Evolutionary conservation across 2,888 invertebrate species (phyloP).

Genomic region (Scaptomyza flava): DNA sequence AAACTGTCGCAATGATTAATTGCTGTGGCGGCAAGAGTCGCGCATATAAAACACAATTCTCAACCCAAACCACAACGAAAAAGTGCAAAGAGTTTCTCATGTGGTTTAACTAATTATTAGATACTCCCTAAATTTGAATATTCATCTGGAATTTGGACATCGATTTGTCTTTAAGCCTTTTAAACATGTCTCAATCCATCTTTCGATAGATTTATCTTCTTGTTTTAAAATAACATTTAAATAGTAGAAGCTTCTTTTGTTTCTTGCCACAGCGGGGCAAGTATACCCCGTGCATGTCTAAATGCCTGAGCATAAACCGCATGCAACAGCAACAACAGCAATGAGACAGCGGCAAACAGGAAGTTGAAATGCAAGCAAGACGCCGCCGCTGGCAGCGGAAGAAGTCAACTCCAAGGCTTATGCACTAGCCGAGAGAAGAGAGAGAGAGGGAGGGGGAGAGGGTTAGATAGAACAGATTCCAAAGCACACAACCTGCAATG

Average conservation of each 20-base stretch:
- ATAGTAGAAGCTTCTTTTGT: neutral
- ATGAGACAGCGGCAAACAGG: conserved; percentile 60
- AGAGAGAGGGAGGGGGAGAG: neutral
- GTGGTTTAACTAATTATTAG: too few species aligned
- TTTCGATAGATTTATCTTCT: neutral
- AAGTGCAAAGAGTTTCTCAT: neutral
- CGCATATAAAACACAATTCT: conserved; percentile 72
- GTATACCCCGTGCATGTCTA: conserved; percentile 4
- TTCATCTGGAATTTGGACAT: too few species aligned
- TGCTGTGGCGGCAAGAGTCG: conserved; percentile 77
- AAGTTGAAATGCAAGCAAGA: conserved; percentile 77
- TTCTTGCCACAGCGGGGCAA: neutral
- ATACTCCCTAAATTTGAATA: too few species aligned
- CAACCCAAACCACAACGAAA: conserved; percentile 12
- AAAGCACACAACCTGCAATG: conserved; percentile 35
- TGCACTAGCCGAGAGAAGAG: conserved; percentile 18
- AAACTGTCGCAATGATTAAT: conserved; percentile 80
- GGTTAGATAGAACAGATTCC: conserved; percentile 48
- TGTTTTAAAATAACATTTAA: neutral
- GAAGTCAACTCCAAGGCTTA: conserved; percentile 79
- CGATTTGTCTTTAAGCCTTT: neutral
- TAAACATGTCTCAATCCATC: too few species aligned
- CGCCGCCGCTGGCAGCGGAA: conserved; percentile 81
- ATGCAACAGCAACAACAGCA: conserved; percentile 47
- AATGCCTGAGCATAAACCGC: conserved; percentile 40